Evolutionary conservation across 2,797 vertebrate species (phyloP).

Genomic region (Sebastes hopkinsi): DNA sequence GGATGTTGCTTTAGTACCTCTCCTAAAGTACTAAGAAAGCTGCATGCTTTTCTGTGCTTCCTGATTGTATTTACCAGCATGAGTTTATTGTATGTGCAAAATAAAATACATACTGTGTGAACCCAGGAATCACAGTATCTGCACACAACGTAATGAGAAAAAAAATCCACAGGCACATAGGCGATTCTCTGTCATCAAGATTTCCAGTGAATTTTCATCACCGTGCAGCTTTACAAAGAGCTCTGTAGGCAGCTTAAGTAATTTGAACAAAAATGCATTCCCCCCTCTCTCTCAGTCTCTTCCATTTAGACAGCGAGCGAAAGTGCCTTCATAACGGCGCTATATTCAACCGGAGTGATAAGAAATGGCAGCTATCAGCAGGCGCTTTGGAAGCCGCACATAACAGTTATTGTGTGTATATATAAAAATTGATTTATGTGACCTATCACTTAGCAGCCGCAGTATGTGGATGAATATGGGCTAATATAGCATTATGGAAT

Average conservation of each 20-base stretch:
- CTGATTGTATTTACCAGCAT: not conserved
- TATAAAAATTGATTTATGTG: constrained; percentile 70
- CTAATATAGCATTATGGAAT: constrained; percentile 62
- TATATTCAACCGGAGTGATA: constrained; percentile 66
- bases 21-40: not conserved
- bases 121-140: constrained; percentile 6
- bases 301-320: constrained; percentile 61
- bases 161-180: not conserved
- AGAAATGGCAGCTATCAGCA: constrained; percentile 78
- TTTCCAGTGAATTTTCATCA: constrained; percentile 30
- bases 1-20: constrained; percentile 8
- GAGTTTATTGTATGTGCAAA: not conserved
- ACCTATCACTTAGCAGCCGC: constrained; percentile 65
- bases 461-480: constrained; percentile 63
- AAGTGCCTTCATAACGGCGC: constrained; percentile 64
- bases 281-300: constrained; percentile 23
- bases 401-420: constrained; percentile 60
- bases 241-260: constrained; percentile 53
- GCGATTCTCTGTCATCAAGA: constrained; percentile 20
- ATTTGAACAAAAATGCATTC: constrained; percentile 59
- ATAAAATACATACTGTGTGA: not conserved
- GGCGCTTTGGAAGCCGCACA: constrained; percentile 57
- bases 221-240: constrained; percentile 31
- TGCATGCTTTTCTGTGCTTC: not conserved
- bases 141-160: not conserved